A percentile compares a stretch with the other conserved stretches of the same genome.
These are phyloP conservation scores for Cercopithecus mona DNA, from an alignment of 2,113 vertebrate species.

Conservation along the genomic window DNA sequence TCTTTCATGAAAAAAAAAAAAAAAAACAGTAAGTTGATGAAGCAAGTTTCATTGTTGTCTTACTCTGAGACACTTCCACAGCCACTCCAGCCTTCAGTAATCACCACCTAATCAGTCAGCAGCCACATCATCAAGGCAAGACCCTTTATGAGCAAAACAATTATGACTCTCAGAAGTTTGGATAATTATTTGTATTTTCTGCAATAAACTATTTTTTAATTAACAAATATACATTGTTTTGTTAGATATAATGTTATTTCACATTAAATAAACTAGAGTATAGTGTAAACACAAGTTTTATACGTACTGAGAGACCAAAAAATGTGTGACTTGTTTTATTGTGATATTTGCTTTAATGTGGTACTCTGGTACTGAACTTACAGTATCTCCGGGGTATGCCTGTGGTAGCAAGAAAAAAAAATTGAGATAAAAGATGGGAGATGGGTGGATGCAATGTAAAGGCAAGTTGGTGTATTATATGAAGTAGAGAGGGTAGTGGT, in stretches of 20 bases:
- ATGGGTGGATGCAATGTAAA: background rate
- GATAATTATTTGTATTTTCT: background rate
- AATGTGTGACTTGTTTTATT: background rate
- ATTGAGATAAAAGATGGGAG: background rate
- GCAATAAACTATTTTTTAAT: background rate
- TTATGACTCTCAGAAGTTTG: background rate
- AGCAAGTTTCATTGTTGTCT: background rate
- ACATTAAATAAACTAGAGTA: background rate
- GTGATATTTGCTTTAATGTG: background rate
- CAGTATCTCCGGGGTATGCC: background rate
- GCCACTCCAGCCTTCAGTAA: background rate
- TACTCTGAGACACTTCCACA: background rate
- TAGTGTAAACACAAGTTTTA: background rate
- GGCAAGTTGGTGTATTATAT: background rate
- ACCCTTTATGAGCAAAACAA: background rate
- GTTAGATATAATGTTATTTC: background rate
- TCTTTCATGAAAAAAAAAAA: background rate
- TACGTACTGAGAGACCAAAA: background rate
- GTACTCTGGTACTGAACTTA: background rate
- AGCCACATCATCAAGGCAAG: background rate
- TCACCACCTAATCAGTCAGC: background rate
- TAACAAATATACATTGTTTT: background rate
- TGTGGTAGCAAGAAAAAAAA: background rate
- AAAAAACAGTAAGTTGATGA: background rate
- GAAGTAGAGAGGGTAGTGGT: accelerated